These are phyloP conservation scores for Trissonchulus latispiculum DNA, from an alignment of 2,888 invertebrate genomes.

Conservation along the genomic window DNA sequence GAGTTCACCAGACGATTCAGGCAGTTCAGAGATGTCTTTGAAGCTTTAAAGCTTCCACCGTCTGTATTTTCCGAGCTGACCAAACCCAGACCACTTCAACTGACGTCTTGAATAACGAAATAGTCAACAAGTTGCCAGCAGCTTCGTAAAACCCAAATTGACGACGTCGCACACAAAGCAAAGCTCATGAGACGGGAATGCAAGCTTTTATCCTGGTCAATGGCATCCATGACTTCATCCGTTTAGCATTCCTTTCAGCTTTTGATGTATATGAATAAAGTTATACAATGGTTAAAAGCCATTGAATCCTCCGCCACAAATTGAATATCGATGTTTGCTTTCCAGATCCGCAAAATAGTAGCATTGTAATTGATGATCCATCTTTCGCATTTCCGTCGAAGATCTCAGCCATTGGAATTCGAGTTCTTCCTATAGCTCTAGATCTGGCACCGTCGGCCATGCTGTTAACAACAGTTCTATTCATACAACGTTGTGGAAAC, in stretches of 20 bases:
- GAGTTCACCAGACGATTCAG: too few relatives aligned
- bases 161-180: not conserved
- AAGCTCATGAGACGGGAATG: not conserved
- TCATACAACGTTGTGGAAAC: constrained; percentile 7
- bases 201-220: not conserved
- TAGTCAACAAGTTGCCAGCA: not conserved
- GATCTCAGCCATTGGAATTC: not conserved
- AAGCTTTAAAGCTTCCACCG: not conserved
- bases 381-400: not conserved
- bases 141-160: constrained; percentile 9
- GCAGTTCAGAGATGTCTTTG: too few relatives aligned
- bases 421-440: not conserved
- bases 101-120: not conserved
- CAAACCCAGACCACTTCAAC: not conserved
- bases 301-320: not conserved
- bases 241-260: not conserved
- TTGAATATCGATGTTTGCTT: constrained; percentile 21
- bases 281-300: not conserved
- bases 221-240: not conserved
- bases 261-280: constrained; percentile 15
- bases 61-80: not conserved
- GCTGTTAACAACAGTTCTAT: not conserved
- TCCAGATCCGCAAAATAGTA: constrained; percentile 8
- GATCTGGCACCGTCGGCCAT: not conserved
- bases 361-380: constrained; percentile 20